phyloP scores from a whole-genome alignment of 2,113 vertebrate species.

The Channa argus region DNA sequence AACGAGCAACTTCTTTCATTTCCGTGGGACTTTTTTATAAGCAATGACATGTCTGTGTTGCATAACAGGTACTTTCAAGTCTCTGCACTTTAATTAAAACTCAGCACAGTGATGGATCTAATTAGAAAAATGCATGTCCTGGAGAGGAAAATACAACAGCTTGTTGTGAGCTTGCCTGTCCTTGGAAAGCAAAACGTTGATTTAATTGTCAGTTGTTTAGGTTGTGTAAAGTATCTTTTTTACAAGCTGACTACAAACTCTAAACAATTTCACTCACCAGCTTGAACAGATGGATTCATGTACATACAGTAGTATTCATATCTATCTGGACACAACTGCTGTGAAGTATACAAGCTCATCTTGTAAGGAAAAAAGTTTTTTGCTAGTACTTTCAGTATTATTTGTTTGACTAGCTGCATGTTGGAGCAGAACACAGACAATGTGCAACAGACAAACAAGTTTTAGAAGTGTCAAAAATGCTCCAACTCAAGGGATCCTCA shows the following conservation, averaged over 20 bases:
- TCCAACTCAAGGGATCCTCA: too few species aligned
- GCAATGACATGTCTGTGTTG: conserved; percentile 29
- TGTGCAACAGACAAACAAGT: too few species aligned
- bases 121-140: conserved; percentile 44
- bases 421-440: too few species aligned
- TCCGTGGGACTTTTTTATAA: conserved; percentile 36
- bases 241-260: background rate
- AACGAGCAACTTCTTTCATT: conserved; percentile 48
- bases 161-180: background rate
- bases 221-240: conserved; percentile 7
- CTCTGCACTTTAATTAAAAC: conserved; percentile 54
- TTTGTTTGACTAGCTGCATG: too few species aligned
- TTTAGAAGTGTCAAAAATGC: too few species aligned
- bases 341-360: too few species aligned
- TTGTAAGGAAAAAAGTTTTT: too few species aligned
- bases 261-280: too few species aligned
- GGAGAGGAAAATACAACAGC: conserved; percentile 31
- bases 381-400: too few species aligned
- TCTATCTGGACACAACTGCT: too few species aligned
- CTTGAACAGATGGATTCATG: too few species aligned
- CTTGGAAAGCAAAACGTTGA: conserved; percentile 10
- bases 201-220: conserved; percentile 8
- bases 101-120: conserved; percentile 38
- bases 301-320: too few species aligned
- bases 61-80: conserved; percentile 38